Base-by-base conservation (phyloP, 2,113 vertebrate genomes). In the Nothobranchius kuhntae region DNA sequence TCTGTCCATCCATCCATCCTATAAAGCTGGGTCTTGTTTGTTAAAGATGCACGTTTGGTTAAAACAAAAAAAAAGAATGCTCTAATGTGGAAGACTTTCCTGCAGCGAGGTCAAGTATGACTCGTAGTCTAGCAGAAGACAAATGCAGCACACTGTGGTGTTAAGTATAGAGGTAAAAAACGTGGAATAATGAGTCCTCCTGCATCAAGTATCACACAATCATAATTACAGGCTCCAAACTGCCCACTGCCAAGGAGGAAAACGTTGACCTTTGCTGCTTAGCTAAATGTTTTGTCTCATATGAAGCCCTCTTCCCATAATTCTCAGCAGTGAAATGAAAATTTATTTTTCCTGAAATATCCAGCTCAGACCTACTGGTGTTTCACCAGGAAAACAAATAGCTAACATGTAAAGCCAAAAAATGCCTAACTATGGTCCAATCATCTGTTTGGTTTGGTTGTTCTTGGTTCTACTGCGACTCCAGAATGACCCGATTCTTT, bases 401-500 rank as follows among this genome's bases (percentile, higher is more conserved):
- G n/a, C 21, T 12, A 45, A 64, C 50, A 54, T 67, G 13, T 14
- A 70, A 30, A 45, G 56, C 64, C 4, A 53, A 53, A 46, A 46
- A 42, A 40, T 73, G 2, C 26, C 17, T 42, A 30, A 60, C 48
- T 44, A 13, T 14, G 21, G 47, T 46, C 45, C 55, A 13, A 52
- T 68, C 53, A 65, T 38, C 62, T 7, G 38, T 40, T 40, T 40
- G 4, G 38, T 40, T 40, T 40, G 4, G 30, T 30, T 36, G 66
- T 71, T 65, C 65, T 35, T 74, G 52, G 73, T 72, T 60, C 50
- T 5, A 46, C 45, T 60, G 62, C 63, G 17, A 44, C 52, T 71
- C 45, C 74, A 81, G 67, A 84, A 57, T 73, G 67, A 78, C 61
- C 68, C 62, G 30, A 71, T 70, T 56, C 53, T 69, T 65, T 73